Percentiles rank a stretch among this genome's conserved stretches.
Evolutionary conservation across 2,797 vertebrate species (phyloP).

Genomic region (Cryptoblepharus egeriae): DNA sequence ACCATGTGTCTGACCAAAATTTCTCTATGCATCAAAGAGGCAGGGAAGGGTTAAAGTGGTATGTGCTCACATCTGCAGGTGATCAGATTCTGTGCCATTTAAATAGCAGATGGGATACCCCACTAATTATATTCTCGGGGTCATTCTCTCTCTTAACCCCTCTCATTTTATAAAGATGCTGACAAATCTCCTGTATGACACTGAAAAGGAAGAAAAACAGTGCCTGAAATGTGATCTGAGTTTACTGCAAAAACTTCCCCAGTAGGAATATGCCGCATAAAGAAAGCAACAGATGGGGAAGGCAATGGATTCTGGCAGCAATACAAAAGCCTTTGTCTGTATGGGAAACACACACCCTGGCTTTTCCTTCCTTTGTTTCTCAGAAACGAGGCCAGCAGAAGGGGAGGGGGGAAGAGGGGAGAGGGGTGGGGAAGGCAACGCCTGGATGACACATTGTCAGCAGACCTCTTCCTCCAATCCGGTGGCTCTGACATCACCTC

Average conservation of each 20-base stretch:
- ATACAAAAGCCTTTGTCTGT: conserved; percentile 55
- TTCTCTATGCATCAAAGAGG: neutral
- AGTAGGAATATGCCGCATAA: neutral
- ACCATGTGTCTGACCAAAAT: rapidly evolving
- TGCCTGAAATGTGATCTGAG: conserved; percentile 47
- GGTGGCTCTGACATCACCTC: conserved; percentile 72
- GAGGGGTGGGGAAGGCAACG: conserved; percentile 16
- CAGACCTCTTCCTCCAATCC: conserved; percentile 78
- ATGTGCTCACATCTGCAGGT: neutral
- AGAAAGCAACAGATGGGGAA: conserved; percentile 61
- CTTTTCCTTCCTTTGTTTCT: conserved; percentile 76
- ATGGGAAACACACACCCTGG: conserved; percentile 57
- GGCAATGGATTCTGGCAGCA: conserved; percentile 3
- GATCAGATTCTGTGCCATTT: neutral
- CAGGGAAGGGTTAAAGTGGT: neutral
- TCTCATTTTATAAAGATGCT: neutral
- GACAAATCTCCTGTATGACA: conserved; percentile 20
- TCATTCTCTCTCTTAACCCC: neutral
- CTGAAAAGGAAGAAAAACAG: conserved; percentile 41
- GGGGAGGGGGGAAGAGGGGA: conserved; percentile 26
- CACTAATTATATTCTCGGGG: neutral
- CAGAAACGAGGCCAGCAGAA: conserved; percentile 69
- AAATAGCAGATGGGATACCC: conserved; percentile 50
- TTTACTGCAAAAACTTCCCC: conserved; percentile 43
- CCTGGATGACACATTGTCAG: conserved; percentile 68